Evolutionary conservation across 2,797 vertebrate genomes (phyloP).

Genomic region (Mormyrus hasselquistii): DNA sequence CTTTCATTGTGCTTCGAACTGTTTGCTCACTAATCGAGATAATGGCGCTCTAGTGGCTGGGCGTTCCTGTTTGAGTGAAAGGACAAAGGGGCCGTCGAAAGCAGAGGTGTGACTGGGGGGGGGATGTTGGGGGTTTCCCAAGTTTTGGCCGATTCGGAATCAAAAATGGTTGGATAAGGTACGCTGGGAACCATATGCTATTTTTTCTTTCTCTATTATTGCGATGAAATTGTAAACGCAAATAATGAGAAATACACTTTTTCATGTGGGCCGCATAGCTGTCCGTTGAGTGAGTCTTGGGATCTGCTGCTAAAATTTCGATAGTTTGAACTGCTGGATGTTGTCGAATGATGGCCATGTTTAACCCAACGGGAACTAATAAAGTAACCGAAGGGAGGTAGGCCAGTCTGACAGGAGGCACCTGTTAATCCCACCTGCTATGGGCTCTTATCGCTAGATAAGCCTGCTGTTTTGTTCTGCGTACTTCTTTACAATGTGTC

Average conservation of each 20-base stretch:
- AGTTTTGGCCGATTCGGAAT: background rate
- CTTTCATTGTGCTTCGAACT: background rate
- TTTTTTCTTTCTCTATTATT: background rate
- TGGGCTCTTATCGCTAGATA: background rate
- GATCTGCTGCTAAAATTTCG: background rate
- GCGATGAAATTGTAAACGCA: background rate
- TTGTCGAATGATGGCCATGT: background rate
- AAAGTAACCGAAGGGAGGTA: background rate
- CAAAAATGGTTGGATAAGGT: background rate
- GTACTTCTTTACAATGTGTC: background rate
- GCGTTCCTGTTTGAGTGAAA: background rate
- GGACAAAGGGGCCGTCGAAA: background rate
- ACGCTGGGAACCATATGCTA: background rate
- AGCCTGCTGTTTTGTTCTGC: background rate
- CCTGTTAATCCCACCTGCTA: background rate
- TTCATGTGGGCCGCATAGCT: background rate
- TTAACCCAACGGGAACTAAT: background rate
- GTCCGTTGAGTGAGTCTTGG: background rate
- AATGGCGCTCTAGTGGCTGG: slow-evolving; percentile 11
- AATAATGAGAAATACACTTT: background rate
- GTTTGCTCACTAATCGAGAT: slow-evolving; percentile 16
- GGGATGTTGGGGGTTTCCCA: background rate
- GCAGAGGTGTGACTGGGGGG: background rate
- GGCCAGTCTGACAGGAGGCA: background rate
- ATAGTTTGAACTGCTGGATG: background rate